Evolutionary conservation across 2,888 invertebrate genomes (phyloP), one percentile per base, ranked within the genome.

Genomic region (Chelonus formosanus): DNA sequence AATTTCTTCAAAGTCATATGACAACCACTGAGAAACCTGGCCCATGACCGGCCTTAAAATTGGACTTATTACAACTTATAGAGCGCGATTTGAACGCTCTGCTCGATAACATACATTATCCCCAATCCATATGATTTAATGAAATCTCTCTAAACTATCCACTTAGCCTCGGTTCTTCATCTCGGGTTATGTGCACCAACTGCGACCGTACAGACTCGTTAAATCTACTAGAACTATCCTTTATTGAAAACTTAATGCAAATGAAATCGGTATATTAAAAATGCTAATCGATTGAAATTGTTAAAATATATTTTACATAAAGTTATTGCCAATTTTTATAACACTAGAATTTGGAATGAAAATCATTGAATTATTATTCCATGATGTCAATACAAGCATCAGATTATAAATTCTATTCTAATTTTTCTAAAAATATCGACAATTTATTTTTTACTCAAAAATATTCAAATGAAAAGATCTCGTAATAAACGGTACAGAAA

Each of bases 31-130:
- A 68, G 71, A 54, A 74, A 76, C 74, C 75, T 75, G 74, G 75
- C 79, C 81, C 80, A 81, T 80, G 83, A 82, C 80, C 80, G 80
- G 78, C 78, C 81, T 81, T 79, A 81, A 84, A 84, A 84, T 83
- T 83, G 81, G 82, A 83, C 84, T 83, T 83, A 83, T 84, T 84
- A 84, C 84, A 84, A 84, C 83, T 84, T 84, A 84, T 83, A 83
- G 80, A 82, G 82, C 81, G 79, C 81, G 81, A 83, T 83, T 84
- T 81, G 83, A 82, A 83, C 83, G 83, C 80, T 81, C 76, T 76
- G 74, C 81, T 81, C 80, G 81, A 84, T 84, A 84, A 83, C 84
- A 84, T 83, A 82, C 81, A 84, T 84, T 84, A 84, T 80, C 78
- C 75, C 78, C 83, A 82, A 84, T 84, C 81, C 82, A 82, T 84